Evolutionary conservation across 1,140 invertebrate species (phyloP).

Genomic region (Halictus rubicundus): DNA sequence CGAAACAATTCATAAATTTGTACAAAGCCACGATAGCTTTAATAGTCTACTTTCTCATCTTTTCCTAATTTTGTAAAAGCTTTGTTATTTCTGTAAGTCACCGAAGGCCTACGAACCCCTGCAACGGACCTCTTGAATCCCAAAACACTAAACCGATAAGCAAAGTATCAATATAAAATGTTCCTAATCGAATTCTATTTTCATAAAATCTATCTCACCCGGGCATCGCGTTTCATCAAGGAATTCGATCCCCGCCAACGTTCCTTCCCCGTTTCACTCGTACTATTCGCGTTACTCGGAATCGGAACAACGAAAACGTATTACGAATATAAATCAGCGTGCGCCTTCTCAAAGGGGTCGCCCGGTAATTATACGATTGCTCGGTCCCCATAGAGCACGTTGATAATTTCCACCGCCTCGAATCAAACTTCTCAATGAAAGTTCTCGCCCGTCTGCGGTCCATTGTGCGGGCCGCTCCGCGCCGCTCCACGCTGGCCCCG

Average conservation of each 20-base stretch:
- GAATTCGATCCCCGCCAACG: not conserved
- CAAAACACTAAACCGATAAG: too few relatives aligned
- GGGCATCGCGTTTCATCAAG: too few relatives aligned
- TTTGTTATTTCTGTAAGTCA: too few relatives aligned
- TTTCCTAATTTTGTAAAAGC: too few relatives aligned
- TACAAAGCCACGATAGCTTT: too few relatives aligned
- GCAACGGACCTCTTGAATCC: too few relatives aligned
- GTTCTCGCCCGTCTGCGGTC: slow-evolving; percentile 9
- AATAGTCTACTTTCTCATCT: too few relatives aligned
- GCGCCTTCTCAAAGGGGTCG: not conserved
- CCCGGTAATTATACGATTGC: slow-evolving; percentile 13
- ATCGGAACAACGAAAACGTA: not conserved
- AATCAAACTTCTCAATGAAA: slow-evolving; percentile 41
- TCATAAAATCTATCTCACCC: too few relatives aligned
- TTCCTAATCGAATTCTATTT: too few relatives aligned
- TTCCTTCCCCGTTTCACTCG: not conserved
- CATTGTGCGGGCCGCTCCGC: slow-evolving; percentile 25
- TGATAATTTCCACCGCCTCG: slow-evolving; percentile 25
- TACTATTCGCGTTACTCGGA: not conserved
- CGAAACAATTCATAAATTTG: too few relatives aligned
- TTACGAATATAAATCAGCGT: not conserved
- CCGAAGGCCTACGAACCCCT: too few relatives aligned
- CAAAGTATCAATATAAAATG: too few relatives aligned
- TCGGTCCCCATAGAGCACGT: not conserved
- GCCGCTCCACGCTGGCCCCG: not conserved